Percentiles rank a stretch among this genome's conserved stretches.
Conservation (phyloP, 2,797 vertebrate species). For the Lagorchestes hirsutus region DNA sequence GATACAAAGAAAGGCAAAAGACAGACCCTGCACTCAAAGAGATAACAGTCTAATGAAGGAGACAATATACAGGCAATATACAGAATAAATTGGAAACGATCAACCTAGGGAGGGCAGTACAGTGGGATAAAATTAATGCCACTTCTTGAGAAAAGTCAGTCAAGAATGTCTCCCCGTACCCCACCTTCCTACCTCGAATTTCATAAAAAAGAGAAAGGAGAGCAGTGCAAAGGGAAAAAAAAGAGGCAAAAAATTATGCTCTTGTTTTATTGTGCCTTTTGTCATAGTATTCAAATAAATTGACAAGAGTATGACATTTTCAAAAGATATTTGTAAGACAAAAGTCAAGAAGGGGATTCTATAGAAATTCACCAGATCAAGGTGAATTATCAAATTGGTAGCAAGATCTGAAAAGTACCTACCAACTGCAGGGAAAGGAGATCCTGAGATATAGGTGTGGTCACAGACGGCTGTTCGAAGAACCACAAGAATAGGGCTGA, state of each 20-base stretch:
- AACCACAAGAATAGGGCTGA: slow-evolving; percentile 53
- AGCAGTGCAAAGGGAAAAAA: background rate
- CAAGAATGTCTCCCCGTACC: background rate
- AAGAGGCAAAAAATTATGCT: background rate
- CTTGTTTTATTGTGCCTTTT: slow-evolving; percentile 36
- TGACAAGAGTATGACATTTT: slow-evolving; percentile 36
- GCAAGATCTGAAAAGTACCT: slow-evolving; percentile 45
- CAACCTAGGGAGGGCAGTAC: background rate
- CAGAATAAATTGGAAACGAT: background rate
- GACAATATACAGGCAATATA: background rate
- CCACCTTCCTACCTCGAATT: background rate
- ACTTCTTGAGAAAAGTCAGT: background rate
- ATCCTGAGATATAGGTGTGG: slow-evolving; percentile 58
- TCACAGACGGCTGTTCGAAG: slow-evolving; percentile 46
- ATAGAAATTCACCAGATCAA: slow-evolving; percentile 45
- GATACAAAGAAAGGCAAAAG: background rate
- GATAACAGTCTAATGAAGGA: background rate
- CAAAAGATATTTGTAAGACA: background rate
- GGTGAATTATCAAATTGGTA: slow-evolving; percentile 40
- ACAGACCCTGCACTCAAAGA: background rate
- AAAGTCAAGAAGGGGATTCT: background rate
- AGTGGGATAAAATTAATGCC: background rate
- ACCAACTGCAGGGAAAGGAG: slow-evolving; percentile 57
- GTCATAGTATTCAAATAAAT: slow-evolving; percentile 34
- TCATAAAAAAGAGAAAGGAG: slow-evolving; percentile 33